Base-by-base conservation (phyloP, 2,113 vertebrate species). In the Zapornia atra region DNA sequence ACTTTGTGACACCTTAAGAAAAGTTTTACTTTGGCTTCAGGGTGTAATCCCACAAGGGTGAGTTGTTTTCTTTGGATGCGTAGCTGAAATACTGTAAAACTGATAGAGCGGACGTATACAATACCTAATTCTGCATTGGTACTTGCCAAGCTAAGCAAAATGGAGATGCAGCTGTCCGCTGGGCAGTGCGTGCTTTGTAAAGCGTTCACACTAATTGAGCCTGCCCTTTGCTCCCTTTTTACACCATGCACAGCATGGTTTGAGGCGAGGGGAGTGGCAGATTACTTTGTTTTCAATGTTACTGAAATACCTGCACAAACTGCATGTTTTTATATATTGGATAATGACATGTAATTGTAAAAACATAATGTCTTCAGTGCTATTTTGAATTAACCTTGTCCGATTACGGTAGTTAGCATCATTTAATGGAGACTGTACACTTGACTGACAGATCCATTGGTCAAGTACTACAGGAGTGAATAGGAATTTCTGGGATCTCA, bases 341-440 rank as follows among this genome's bases (percentile, higher is more conserved):
- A 38, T 38, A 38, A 38, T 82, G 77, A 92, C 86, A 82, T 94
- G 88, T 96, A 95, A 86, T 61, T 94, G 94, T 94, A 88, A 92
- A 93, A 94, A 31, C 92, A 96, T 94, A 14, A 59, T 66, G 95
- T 96, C 88, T 92, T 95, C 91, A 91, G 86, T 90, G 88, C 56
- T 93, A 42, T 82, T 96, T 95, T 92, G 69, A 83, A 71, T 72
- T 86, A 71, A 83, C 91, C 92, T 95, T 89, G 87, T 96, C 93
- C 1, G 5, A 18, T 87, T 71, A 65, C n/a, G 21, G 82, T 96
- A 96, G 90, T 94, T 94, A 91, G 89, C 42, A 53, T 91, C 50
- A 21, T 85, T 89, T 88, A 87, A 59, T 73, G 71, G 59, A 15
- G 28, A 94, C 75, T 66, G 90, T 68, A 46, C 12, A 2, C 56